These are phyloP conservation scores for Arctocebus calabarensis DNA, from an alignment of 2,797 vertebrate genomes.

Conservation along the genomic window DNA sequence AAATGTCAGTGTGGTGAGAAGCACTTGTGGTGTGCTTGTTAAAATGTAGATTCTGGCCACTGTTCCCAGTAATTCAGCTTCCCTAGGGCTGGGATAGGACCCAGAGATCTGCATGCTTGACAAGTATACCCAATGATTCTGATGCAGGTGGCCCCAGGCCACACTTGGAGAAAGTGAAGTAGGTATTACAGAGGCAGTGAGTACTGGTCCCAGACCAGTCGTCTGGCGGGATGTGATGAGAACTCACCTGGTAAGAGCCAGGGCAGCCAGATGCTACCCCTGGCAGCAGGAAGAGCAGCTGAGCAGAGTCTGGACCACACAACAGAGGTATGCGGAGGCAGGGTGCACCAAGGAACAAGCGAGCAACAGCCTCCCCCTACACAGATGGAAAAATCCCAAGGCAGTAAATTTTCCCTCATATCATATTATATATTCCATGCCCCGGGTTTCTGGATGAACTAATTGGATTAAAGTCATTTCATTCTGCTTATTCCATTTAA, in stretches of 20 bases:
- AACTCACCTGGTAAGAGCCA: not conserved
- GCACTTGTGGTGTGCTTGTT: not conserved
- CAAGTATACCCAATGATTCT: not conserved
- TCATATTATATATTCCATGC: constrained; percentile 67
- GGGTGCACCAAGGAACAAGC: not conserved
- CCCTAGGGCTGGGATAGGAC: not conserved
- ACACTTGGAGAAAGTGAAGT: constrained; percentile 25
- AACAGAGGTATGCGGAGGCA: not conserved
- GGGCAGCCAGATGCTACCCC: not conserved
- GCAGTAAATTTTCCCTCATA: not conserved
- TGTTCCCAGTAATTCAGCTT: not conserved
- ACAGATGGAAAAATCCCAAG: constrained; percentile 2
- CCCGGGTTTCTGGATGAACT: constrained; percentile 63
- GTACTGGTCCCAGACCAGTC: not conserved
- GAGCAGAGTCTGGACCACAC: constrained; percentile 59
- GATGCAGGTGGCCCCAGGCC: constrained; percentile 48
- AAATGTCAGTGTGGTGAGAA: not conserved
- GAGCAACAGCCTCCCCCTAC: not conserved
- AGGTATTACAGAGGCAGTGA: not conserved
- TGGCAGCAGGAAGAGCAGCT: constrained; percentile 22
- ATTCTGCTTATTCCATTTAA: constrained; percentile 73
- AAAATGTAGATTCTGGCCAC: not conserved
- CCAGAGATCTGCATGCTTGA: not conserved
- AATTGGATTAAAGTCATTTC: constrained; percentile 77
- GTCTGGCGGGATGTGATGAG: not conserved